Evolutionary conservation across 2,888 invertebrate species (phyloP).

Genomic region (Polia nebulosa): DNA sequence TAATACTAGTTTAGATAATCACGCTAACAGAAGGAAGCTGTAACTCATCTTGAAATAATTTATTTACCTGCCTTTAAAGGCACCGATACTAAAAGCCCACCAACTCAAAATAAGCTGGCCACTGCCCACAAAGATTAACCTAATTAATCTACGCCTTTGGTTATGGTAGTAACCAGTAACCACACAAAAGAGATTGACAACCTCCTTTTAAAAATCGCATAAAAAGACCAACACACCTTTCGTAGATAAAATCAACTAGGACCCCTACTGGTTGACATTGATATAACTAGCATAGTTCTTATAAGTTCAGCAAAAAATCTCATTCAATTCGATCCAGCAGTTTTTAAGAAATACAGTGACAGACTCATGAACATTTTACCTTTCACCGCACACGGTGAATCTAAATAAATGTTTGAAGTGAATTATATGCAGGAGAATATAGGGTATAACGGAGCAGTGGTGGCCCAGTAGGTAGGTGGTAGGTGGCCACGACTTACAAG

Average conservation of each 20-base stretch:
- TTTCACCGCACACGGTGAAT: constrained; percentile 25
- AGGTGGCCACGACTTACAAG: too few relatives aligned
- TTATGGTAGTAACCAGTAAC: constrained; percentile 1
- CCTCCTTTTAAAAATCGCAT: neutral
- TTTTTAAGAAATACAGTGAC: constrained; percentile 12
- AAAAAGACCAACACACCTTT: constrained; percentile 12
- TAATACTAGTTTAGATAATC: neutral
- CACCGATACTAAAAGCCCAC: constrained; percentile 8
- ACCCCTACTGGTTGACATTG: constrained; percentile 17
- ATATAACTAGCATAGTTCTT: constrained; percentile 5
- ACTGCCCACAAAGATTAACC: neutral
- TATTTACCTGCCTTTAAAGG: neutral
- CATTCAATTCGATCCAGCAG: constrained; percentile 9
- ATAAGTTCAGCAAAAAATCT: neutral
- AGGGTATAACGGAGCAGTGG: too few relatives aligned
- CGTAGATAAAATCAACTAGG: constrained; percentile 12
- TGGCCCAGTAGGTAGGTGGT: too few relatives aligned
- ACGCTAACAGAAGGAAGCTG: neutral
- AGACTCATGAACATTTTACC: constrained; percentile 20
- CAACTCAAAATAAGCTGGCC: constrained; percentile 15
- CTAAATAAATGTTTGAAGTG: constrained; percentile 39
- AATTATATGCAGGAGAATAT: too few relatives aligned
- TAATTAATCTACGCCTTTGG: neutral
- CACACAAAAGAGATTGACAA: neutral
- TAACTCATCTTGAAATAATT: neutral